Base-by-base conservation (phyloP, 2,113 vertebrate genomes). In the Dicentrarchus labrax region DNA sequence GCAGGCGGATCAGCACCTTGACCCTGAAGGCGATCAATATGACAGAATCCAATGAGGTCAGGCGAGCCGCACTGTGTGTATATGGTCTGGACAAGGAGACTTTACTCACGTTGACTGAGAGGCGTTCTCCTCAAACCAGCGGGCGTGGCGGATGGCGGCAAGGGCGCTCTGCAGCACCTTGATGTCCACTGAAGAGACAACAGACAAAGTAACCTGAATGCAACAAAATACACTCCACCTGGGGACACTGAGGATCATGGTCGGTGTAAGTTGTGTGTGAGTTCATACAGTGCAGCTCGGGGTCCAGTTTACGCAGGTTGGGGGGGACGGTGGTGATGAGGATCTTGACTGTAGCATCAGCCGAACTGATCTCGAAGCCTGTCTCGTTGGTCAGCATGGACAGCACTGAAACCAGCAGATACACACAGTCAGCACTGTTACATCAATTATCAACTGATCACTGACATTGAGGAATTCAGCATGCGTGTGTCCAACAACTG, bases 101-200 rank as follows among this genome's bases (percentile, higher is more conserved):
- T 9, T 7, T 12, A 78, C 98, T 97, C 93, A 98, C 98, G 98
- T 99, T 57, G 98, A 99, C 85, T 99, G 98, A 7, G 98, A 99
- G 13, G 98, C 98, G 0, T 99, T 99, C 91, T 99, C 98, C 84
- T 99, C 98, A 30, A 99, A 99, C 98, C 98, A 99, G 62, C 98
- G 97, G 2, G 98, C 97, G 1, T 99, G 98, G 2, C 98, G 92
- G 90, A 99, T 98, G 79, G 97, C 98, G 0, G 98, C 98, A 22
- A 99, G 95, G 8, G 98, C 98, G 1, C 98, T 99, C 90, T 99
- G 98, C 79, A 99, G 94, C 70, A 99, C 98, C 85, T 99, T 99
- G 91, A 99, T 99, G 87, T 99, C 98, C 97, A 99, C 98, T 99
- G 89, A 22, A 2, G 41, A 64, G 9, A 69, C 2, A 53, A 47